A percentile compares a stretch with the other conserved stretches of the same genome.
These are phyloP conservation scores for Amblyjoppa fuscipennis DNA, from an alignment of 2,888 invertebrate species.

Conservation along the genomic window DNA sequence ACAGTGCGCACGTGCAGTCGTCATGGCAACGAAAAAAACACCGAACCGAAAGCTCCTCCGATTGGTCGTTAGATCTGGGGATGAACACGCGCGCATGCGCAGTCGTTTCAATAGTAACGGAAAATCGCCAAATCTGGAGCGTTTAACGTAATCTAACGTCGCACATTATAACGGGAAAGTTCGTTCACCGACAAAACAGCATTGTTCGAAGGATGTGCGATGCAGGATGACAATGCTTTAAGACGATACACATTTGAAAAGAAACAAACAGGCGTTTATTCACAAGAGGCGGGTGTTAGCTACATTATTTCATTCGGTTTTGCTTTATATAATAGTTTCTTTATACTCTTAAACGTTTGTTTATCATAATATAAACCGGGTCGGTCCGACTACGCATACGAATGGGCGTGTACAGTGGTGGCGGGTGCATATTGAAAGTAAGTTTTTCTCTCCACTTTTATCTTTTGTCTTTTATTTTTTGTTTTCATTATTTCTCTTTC, in stretches of 20 bases:
- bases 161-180: too few relatives aligned
- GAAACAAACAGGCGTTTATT: conserved; percentile 85
- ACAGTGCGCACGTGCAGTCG: too few relatives aligned
- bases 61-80: too few relatives aligned
- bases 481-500: conserved; percentile 23
- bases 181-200: too few relatives aligned
- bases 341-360: conserved; percentile 73
- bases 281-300: conserved; percentile 85
- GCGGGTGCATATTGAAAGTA: conserved; percentile 79
- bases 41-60: too few relatives aligned
- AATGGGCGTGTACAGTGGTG: conserved; percentile 80
- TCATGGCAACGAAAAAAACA: too few relatives aligned
- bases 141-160: too few relatives aligned
- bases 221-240: neutral
- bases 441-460: conserved; percentile 60
- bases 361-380: conserved; percentile 78
- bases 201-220: neutral
- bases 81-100: too few relatives aligned
- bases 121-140: too few relatives aligned
- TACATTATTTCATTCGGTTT: conserved; percentile 82
- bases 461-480: conserved; percentile 56
- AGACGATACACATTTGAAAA: conserved; percentile 76
- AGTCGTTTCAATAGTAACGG: too few relatives aligned
- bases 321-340: conserved; percentile 74
- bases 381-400: conserved; percentile 81